Evolutionary conservation across 2,888 invertebrate genomes (phyloP), one percentile per base, ranked within the genome.

Genomic region (Hoplodrina blanda): DNA sequence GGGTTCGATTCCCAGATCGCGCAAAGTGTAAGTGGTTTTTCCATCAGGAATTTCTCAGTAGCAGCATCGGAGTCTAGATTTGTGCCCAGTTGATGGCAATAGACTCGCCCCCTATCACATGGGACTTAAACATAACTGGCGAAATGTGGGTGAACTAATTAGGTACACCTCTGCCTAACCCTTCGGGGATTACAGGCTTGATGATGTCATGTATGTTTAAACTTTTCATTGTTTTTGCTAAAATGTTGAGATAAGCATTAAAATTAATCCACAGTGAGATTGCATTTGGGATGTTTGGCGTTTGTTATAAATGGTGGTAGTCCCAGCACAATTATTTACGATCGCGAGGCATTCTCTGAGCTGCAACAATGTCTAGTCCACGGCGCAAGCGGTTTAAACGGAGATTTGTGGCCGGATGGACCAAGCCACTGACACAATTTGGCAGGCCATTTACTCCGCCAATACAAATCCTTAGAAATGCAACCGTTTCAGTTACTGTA

Each of bases 301-400:
- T 60, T 69, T 60, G 30, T 65, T 71, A 53, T 53, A 33, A 64
- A 59, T 50, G 49, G n/a, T 53, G 17, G 17, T 20, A 46, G 49
- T 68, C 60, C 62, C 54, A 63, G 52, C 44, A 74, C 57, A 70
- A 74, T 77, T 69, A 81, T 72, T 78, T 73, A 62, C 52, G 20
- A 49, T 68, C 56, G 53, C 62, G 64, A 13, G 52, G 69, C 52
- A 78, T 74, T 82, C 62, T 53, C 56, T 59, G 44, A 41, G n/a
- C 41, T 54, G 72, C 60, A 73, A 75, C 75, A 66, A 80, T 81
- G 78, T 68, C 30, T 33, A 49, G 20, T 52, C 41, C 33, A 52
- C 59, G 61, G 50, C 17, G 53, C 53, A 62, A 60, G 13, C 59
- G 63, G 69, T 73, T 73, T 64, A 73, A 65, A 56, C 49, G 46